Evolutionary conservation across 2,888 invertebrate species (phyloP), one percentile per base, ranked within the genome.

Genomic region (Hipparchia sbordonii): DNA sequence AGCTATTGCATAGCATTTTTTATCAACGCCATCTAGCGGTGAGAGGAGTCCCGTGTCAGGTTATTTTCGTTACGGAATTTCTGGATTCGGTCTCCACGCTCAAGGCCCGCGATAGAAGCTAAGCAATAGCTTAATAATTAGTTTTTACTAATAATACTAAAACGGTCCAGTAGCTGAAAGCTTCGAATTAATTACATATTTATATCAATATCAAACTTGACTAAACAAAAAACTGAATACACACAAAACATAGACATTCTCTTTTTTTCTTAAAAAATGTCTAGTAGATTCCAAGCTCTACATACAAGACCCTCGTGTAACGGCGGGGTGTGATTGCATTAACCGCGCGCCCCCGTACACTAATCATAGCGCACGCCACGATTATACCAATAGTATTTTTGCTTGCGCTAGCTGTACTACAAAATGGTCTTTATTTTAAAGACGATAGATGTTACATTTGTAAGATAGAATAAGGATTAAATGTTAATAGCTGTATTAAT

Each of bases 271-370:
- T 13, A 9, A 13, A 51, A 68, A 33, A 61, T 48, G 46, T 69
- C 45, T 69, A 69, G 8, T 56, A 63, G 56, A 45, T 70, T 70
- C 56, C 7, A 13, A 46, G 51, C 13, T 68, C 61, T 68, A 67
- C n/a, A 12, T 12, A 48, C 65, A 33, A 45, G 52, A 54, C 54
- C 51, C 51, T 33, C 59, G 74, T 67, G 77, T 76, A 73, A 74
- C 74, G 76, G 73, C 75, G 75, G 76, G 77, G 76, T 77, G 78
- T 75, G 78, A 79, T 79, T 77, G 79, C 77, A 79, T 80, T 80
- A 79, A 78, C 78, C 77, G 79, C 74, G 75, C 79, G 78, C 79
- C 77, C 78, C 71, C 75, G 73, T 74, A 73, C 77, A 75, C 77
- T 77, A 73, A 77, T 77, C 76, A 74, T 74, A 71, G 72, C 76